Evolutionary conservation across 2,888 invertebrate species (phyloP), one percentile per base, ranked within the genome.

Genomic region (Troides helena): DNA sequence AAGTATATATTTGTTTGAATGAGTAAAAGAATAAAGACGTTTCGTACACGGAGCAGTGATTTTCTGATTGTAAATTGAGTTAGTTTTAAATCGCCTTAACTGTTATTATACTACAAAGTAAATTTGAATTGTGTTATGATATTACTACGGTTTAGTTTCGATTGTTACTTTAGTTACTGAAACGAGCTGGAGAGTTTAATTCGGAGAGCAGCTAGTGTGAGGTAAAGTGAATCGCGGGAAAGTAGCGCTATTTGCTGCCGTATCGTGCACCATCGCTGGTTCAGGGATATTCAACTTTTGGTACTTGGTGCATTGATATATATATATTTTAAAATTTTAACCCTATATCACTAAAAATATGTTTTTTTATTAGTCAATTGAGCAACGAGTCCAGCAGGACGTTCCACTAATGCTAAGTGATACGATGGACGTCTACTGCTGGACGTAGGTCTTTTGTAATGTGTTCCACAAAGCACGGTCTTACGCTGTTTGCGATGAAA

Each of bases 201-300:
- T 80, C 77, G 75, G 76, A 76, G 78, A 78, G 78, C 81, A 81
- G 82, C 80, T 87, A 87, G 90, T 90, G 90, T 89, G 89, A 89
- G 88, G 87, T 87, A 86, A 85, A 81, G 85, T 87, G 87, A 85
- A 85, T 89, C 83, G 87, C 88, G 87, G 86, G 86, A 89, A 90
- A 90, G 90, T 89, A 86, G 88, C 85, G 85, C 89, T 90, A 92
- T 91, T 92, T 91, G 92, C 90, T 92, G 88, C 89, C 86, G 89
- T 90, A 92, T 92, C 91, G 90, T 85, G 89, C 92, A 89, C 91
- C 88, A 92, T 92, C 90, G 83, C 81, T 68, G 66, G 73, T 72
- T 73, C 86, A 87, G 87, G 74, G 80, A 76, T 77, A 66, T 46
- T 46, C 73, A 86, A 87, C 87, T 68, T 76, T 82, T 77, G 77